These are phyloP conservation scores for Heliconius cydno DNA, from an alignment of 2,888 invertebrate genomes.

Conservation along the genomic window DNA sequence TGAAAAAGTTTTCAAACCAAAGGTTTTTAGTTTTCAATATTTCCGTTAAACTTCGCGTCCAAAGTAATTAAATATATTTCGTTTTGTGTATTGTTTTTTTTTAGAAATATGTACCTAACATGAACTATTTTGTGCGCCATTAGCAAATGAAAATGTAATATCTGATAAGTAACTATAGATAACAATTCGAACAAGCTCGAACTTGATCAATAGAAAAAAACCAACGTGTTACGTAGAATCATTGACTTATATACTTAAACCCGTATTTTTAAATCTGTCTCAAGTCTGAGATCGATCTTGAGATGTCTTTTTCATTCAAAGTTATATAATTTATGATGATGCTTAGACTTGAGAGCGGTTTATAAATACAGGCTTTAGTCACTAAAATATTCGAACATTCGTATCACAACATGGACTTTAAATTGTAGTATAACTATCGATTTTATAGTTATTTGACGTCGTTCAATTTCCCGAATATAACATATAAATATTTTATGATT, in stretches of 20 bases:
- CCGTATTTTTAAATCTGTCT: no score
- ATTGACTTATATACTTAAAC: no score
- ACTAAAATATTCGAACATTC: background rate
- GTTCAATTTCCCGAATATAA: slow-evolving; percentile 5
- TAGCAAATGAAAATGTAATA: background rate
- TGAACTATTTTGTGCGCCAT: no score
- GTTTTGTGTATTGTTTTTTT: background rate
- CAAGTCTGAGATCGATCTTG: no score
- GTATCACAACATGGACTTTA: background rate
- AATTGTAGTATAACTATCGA: background rate
- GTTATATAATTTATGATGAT: no score
- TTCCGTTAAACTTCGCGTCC: background rate
- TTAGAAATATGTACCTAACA: background rate
- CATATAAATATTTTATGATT: slow-evolving; percentile 20
- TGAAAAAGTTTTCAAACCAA: slow-evolving; percentile 19
- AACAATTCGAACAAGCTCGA: no score
- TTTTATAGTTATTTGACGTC: background rate
- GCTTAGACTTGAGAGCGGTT: no score
- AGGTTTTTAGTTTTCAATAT: slow-evolving; percentile 24
- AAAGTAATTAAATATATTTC: slow-evolving; percentile 10
- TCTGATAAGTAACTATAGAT: background rate
- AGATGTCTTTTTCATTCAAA: no score
- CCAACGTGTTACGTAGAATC: no score
- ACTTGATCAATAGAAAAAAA: no score
- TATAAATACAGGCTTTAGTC: background rate